Base-by-base conservation (phyloP, 2,113 vertebrate species). In the Mormoops blainvillei region DNA sequence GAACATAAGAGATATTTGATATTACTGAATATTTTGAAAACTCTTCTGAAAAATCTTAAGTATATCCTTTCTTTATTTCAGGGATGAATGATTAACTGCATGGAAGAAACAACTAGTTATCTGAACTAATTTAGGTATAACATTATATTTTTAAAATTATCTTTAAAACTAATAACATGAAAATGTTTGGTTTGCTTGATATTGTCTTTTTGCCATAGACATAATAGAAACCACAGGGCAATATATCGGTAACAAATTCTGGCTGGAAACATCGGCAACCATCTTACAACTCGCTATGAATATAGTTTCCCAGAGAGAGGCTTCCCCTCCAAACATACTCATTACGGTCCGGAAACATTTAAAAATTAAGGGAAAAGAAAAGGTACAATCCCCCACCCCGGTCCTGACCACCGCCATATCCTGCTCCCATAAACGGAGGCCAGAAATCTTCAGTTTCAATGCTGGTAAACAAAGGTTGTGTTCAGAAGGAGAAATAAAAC, bases 51-150 rank as follows among this genome's bases (percentile, higher is more conserved):
- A 86, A 94, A 58, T 56, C 10, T 54, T 28, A 90, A 87, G 2
- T 38, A 70, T 70, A 87, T 15, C 9, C 43, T 94, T 80, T 28
- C 77, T 4, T 92, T 87, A 85, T 85, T 92, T 88, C 43, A 95
- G 54, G 36, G 26, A 86, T 63, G 4, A 95, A 41, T 36, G 20
- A 86, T 70, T 70, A 96, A 88, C 20, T 87, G 10, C 26, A 52
- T 81, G n/a, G 38, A 87, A 95, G 12, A 84, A 96, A 87, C 81
- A 89, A 68, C 10, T 83, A 88, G 19, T 65, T 76, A 92, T 43
- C 31, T 90, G 31, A 92, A 95, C 88, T 73, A 81, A 95, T 38
- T 91, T 63, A 94, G 43, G 43, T 56, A 87, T 70, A 82, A 52
- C 45, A 52, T 89, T 87, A 19, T 67, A 58, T 24, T 84, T 91